Conservation (phyloP, 2,888 invertebrate species). For the Exephanes ischioxanthus region DNA sequence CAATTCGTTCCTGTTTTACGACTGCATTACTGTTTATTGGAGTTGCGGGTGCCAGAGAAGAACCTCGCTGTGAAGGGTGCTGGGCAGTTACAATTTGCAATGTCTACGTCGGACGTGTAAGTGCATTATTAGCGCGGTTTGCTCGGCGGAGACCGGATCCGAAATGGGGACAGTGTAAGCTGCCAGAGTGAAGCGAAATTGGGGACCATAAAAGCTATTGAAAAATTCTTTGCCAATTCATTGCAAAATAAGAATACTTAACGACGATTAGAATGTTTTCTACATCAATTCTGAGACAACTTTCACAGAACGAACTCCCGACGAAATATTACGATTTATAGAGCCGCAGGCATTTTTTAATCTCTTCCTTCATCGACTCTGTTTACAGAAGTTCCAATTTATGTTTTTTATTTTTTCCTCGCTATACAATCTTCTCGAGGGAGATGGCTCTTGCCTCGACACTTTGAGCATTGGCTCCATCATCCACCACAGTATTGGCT, state of each 20-base stretch:
- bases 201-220: neutral
- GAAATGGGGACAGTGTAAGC: neutral
- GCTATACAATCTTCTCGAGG: neutral
- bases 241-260: neutral
- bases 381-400: neutral
- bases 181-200: neutral
- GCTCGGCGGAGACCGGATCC: neutral
- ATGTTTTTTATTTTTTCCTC: neutral
- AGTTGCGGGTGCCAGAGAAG: constrained; percentile 7
- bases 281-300: neutral
- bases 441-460: neutral
- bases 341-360: neutral
- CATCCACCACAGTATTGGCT: neutral
- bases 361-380: neutral
- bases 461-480: neutral
- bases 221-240: neutral
- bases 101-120: neutral
- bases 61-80: neutral
- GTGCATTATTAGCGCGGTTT: neutral
- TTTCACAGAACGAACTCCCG: neutral
- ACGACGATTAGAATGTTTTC: neutral
- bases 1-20: constrained; percentile 43
- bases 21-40: constrained; percentile 36
- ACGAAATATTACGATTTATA: neutral
- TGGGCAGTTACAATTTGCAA: neutral